phyloP scores from a whole-genome alignment of 2,888 invertebrate species.

The Heliconius cydno region DNA sequence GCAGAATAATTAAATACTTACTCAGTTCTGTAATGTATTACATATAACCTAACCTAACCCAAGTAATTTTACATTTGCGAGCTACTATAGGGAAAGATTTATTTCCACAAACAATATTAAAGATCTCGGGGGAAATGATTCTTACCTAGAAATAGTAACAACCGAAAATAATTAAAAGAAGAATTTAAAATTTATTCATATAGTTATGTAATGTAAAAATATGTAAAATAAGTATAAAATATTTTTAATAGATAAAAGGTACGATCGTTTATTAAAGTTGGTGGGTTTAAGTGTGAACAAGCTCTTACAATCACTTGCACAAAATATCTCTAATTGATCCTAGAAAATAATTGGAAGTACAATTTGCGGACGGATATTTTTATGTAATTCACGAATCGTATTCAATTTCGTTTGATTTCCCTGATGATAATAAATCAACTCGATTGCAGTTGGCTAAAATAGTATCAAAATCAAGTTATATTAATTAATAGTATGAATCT shows the following conservation, averaged over 20 bases:
- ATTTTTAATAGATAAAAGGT: not conserved
- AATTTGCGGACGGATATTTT: constrained; percentile 19
- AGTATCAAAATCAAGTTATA: not conserved
- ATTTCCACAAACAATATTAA: no score
- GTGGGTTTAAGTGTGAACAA: constrained; percentile 8
- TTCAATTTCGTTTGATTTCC: constrained; percentile 26
- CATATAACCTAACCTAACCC: not conserved
- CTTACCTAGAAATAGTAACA: no score
- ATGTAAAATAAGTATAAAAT: no score
- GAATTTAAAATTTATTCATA: not conserved
- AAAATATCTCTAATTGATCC: constrained; percentile 27
- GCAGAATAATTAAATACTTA: not conserved
- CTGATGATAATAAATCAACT: constrained; percentile 15
- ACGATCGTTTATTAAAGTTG: not conserved
- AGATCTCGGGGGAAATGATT: no score
- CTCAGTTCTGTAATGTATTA: not conserved
- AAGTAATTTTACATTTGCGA: not conserved
- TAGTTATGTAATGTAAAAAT: not conserved
- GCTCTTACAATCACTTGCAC: constrained; percentile 13
- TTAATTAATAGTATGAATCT: not conserved
- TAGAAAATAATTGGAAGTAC: constrained; percentile 26
- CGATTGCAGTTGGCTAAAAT: not conserved
- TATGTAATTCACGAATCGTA: constrained; percentile 15
- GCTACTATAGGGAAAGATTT: not conserved
- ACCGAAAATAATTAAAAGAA: no score